Base-by-base conservation (phyloP, 2,888 invertebrate genomes). In the Aleiodes leptofemur region DNA sequence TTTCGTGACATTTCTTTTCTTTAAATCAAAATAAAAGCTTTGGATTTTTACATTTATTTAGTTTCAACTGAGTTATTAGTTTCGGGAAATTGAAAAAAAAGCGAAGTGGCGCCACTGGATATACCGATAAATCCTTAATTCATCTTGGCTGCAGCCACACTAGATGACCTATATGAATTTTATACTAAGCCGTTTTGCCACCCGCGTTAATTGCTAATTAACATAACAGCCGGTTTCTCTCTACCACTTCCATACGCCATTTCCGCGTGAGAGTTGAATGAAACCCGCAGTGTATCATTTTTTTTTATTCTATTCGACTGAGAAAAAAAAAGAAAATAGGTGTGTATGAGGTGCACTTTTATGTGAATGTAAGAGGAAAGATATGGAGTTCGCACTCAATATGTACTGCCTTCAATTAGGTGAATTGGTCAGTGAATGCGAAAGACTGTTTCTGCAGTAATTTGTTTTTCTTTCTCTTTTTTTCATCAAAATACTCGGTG, bases 171-270 rank as follows among this genome's bases (percentile, higher is more conserved):
- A 61, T 61, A 61, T 61, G 38, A 61, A 59, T 59, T 59, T 38
- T 1, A 61, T 61, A 34, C 13, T 38, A 34, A 61, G 61, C 38
- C n/a, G n/a, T 61, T 61, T 38, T 38, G 1, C 61, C 14, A 14
- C 6, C 14, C 34, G 59, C 14, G 59, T 59, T 59, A 61, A 61
- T 61, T 61, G 14, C 38, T 61, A 61, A 61, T 61, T 61, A 61
- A 61, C 61, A 61, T 61, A 61, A 34, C 38, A 61, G 59, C 31
- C 34, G n/a, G 38, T 38, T 61, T 1, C 31, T 61, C 38, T 34
- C 4, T 6, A 13, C 38, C 38, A 34, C n/a, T 31, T 38, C 4
- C 38, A 13, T 23, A 23, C 4, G 8, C 2, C 34, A 8, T 59
- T 59, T 59, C 8, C 9, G 13, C 9, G 1, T 34, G 59, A 34